These are phyloP conservation scores for Drosophila greeni DNA, from an alignment of 2,888 invertebrate genomes.

Conservation along the genomic window DNA sequence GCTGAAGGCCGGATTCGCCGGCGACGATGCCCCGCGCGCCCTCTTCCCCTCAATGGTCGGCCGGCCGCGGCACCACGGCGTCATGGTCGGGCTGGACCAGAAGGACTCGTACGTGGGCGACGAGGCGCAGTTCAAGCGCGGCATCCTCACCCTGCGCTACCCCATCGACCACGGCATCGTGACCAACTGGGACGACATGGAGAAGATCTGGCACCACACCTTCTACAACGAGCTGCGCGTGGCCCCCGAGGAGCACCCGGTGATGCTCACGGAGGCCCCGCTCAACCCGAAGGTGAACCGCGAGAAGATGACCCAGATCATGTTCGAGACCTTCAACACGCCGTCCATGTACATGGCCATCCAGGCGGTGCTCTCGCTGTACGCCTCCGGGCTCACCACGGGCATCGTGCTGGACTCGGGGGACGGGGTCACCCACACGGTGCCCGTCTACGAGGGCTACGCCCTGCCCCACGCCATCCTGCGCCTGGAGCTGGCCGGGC, in stretches of 20 bases:
- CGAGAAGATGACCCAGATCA: not conserved
- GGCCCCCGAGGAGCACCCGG: slow-evolving; percentile 1
- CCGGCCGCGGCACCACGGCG: not conserved
- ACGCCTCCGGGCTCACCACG: not conserved
- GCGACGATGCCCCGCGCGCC: not conserved
- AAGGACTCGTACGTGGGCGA: slow-evolving; percentile 3
- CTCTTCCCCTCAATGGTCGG: not conserved
- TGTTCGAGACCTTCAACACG: slow-evolving; percentile 1
- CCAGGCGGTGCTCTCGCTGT: slow-evolving; percentile 1
- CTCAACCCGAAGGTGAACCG: not conserved
- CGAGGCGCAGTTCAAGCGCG: not conserved
- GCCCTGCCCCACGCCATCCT: slow-evolving; percentile 2
- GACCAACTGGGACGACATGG: slow-evolving; percentile 1
- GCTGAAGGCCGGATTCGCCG: slow-evolving; percentile 1
- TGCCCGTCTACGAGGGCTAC: slow-evolving; percentile 5
- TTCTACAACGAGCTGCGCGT: slow-evolving; percentile 4
- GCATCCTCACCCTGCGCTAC: not conserved
- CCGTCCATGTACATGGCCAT: slow-evolving; percentile 6
- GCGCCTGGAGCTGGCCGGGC: not conserved
- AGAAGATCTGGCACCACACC: slow-evolving; percentile 9
- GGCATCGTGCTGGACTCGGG: not conserved
- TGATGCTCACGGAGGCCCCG: not conserved
- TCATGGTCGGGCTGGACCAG: not conserved
- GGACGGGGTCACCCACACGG: not conserved
- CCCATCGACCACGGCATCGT: not conserved